Percentiles rank a stretch among this genome's conserved stretches.
Conservation (phyloP, 2,113 vertebrate genomes). For the Sisor rabdophorus region DNA sequence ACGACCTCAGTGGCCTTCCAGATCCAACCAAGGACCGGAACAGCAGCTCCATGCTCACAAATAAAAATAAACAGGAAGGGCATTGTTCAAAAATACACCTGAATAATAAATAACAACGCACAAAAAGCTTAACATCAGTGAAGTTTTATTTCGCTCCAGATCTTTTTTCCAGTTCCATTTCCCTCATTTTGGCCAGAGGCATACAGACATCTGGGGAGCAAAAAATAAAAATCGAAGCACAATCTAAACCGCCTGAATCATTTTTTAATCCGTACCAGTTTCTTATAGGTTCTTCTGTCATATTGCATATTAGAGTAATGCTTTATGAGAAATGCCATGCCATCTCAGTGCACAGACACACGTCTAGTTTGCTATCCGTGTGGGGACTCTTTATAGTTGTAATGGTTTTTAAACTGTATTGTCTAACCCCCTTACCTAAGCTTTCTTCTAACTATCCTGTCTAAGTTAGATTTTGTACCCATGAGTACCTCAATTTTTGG, state of each 20-base stretch:
- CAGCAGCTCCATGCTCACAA: neutral
- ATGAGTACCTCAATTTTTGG: too few relatives aligned
- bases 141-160: constrained; percentile 73
- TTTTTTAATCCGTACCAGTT: neutral
- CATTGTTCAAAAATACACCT: too few relatives aligned
- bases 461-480: too few relatives aligned
- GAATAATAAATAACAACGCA: constrained; percentile 14
- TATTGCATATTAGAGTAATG: constrained; percentile 67
- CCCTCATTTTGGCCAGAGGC: constrained; percentile 38
- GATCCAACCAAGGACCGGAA: neutral
- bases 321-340: constrained; percentile 57
- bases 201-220: constrained; percentile 32
- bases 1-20: neutral
- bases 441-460: too few relatives aligned
- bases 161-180: constrained; percentile 47
- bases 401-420: too few relatives aligned
- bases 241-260: constrained; percentile 15
- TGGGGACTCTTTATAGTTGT: too few relatives aligned
- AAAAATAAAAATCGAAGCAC: constrained; percentile 15
- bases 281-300: constrained; percentile 36
- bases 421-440: too few relatives aligned
- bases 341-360: constrained; percentile 22
- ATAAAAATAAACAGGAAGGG: neutral
- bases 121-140: constrained; percentile 67
- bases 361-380: too few relatives aligned